phyloP scores from a whole-genome alignment of 2,113 vertebrate species.

The Pogonocichla stellata region DNA sequence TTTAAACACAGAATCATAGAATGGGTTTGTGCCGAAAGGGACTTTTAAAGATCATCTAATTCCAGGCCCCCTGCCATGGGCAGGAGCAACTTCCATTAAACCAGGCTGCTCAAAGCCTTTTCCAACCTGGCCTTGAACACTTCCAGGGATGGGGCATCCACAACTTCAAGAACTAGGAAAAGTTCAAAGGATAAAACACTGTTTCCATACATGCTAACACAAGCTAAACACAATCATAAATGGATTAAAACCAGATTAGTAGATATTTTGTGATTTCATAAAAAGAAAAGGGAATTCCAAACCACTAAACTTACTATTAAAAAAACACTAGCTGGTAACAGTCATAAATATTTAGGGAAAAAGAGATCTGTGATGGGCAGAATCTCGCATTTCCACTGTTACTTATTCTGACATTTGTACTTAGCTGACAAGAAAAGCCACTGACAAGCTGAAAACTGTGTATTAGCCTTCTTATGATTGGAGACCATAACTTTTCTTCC shows the following conservation, averaged over 20 bases:
- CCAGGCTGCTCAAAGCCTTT: not conserved
- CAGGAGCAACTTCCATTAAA: not conserved
- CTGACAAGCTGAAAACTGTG: not conserved
- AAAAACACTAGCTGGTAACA: not conserved
- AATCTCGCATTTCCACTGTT: not conserved
- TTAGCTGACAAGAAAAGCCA: not conserved
- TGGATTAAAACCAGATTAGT: not conserved
- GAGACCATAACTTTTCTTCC: not conserved
- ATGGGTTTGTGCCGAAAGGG: not conserved
- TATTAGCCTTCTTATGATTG: not conserved
- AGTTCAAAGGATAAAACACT: not conserved
- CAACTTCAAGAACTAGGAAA: not conserved
- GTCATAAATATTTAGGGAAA: not conserved
- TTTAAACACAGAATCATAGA: not conserved
- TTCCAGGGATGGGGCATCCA: not conserved
- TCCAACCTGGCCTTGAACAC: not conserved
- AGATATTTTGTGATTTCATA: not conserved
- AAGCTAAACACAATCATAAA: not conserved
- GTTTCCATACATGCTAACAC: not conserved
- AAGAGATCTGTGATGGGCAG: not conserved
- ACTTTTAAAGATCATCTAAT: not conserved
- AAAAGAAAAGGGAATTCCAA: not conserved
- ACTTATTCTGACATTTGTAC: not conserved
- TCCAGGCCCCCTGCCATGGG: not conserved
- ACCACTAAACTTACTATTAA: not conserved